Evolutionary conservation across 2,113 vertebrate species (phyloP).

Genomic region (Martes martes): DNA sequence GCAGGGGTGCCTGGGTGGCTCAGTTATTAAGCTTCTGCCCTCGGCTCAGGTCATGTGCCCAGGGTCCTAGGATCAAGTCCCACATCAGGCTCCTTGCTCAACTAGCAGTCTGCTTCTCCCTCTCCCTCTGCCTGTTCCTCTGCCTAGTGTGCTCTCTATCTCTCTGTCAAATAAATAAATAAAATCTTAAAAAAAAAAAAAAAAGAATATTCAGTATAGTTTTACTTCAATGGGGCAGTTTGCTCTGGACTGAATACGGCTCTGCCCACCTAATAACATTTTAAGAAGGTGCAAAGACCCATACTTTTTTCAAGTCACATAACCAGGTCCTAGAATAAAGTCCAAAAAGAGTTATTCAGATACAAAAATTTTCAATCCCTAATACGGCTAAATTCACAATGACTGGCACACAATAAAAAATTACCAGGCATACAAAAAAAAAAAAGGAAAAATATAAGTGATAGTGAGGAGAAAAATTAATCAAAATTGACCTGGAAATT

Average conservation of each 20-base stretch:
- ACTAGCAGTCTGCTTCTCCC: no score
- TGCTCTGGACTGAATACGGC: not conserved
- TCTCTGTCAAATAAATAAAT: no score
- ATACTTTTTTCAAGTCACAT: not conserved
- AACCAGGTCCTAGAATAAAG: not conserved
- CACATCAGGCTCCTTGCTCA: no score
- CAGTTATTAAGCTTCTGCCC: no score
- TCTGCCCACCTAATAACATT: not conserved
- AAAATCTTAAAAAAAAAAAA: no score
- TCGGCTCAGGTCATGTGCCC: no score
- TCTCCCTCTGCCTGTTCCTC: no score
- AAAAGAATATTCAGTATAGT: not conserved
- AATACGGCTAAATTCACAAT: not conserved
- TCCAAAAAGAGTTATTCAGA: not conserved
- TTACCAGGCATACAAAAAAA: not conserved
- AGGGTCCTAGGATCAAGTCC: no score
- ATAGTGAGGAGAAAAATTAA: not conserved
- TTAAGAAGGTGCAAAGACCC: not conserved
- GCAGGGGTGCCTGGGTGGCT: no score
- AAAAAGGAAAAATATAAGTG: not conserved
- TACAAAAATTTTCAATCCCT: not conserved
- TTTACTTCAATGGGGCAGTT: accelerated
- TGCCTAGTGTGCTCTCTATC: no score
- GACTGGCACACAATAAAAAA: not conserved
- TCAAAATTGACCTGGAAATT: not conserved